Conservation (phyloP, 2,797 vertebrate genomes). For the Cossypha caffra region DNA sequence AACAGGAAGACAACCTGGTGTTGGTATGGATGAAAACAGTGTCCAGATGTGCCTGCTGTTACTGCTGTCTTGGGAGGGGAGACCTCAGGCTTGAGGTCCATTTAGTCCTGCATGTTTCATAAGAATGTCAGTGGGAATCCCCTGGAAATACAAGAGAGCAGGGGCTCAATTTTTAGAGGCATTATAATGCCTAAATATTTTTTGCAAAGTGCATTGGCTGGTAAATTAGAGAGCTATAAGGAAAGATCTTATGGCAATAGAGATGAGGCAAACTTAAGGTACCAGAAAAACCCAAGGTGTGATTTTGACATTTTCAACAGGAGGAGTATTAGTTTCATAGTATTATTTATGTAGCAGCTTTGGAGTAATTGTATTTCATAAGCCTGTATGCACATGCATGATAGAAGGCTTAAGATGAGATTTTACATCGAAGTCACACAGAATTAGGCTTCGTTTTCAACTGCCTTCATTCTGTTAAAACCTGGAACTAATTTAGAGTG, state of each 20-base stretch:
- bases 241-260: background rate
- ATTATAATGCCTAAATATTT: background rate
- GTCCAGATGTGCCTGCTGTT: background rate
- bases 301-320: background rate
- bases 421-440: background rate
- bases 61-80: background rate
- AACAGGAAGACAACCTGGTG: background rate
- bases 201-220: background rate
- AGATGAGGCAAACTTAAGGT: background rate
- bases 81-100: background rate
- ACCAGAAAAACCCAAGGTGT: background rate
- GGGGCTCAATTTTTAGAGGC: background rate
- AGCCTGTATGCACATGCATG: background rate
- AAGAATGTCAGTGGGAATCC: accelerated
- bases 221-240: background rate
- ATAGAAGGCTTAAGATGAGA: background rate
- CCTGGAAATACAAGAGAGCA: background rate
- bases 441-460: background rate
- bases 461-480: background rate
- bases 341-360: background rate
- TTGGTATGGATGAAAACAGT: background rate
- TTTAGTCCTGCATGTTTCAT: background rate
- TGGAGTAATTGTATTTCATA: background rate
- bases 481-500: background rate
- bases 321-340: background rate